Evolutionary conservation across 2,797 vertebrate genomes (phyloP), one percentile per base, ranked within the genome.

Genomic region (Premnoplex brunnescens): DNA sequence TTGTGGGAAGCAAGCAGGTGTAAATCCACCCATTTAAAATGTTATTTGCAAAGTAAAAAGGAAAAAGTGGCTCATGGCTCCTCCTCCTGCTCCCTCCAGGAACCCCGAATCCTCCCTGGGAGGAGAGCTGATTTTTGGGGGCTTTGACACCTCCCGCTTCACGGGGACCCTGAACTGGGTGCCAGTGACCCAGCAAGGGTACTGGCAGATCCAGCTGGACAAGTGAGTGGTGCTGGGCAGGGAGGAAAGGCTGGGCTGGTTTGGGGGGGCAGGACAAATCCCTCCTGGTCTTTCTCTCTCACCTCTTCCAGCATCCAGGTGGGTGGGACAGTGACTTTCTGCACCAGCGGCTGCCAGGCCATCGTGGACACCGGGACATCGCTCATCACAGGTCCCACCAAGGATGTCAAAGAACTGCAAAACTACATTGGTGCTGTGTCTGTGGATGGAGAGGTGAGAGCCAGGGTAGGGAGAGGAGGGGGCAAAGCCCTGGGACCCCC

Each of bases 331-430:
- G 62, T 82, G 73, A 62, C 60, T 41, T 98, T 98, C 90, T 98
- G 98, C 24, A 43, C 30, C 1, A 36, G 81, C 1, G 94, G 98
- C 83, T 98, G 98, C 95, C 98, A 98, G 94, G 98, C 98, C 91
- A 98, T 98, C 36, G 98, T 98, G 93, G 98, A 98, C 97, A 98
- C 98, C 0, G 98, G 98, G 10, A 98, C 98, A 0, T 98, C 98
- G 5, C 96, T 98, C 87, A 49, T 98, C 86, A 92, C 93, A 1
- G 98, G 98, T 3, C 98, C 98, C 60, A 54, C 83, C 2, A 75
- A 88, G 52, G 92, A 97, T 2, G 96, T 98, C 77, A 95, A 91
- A 66, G 23, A 92, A 8, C 32, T 98, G 67, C 98, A 98, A 19
- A 92, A 62, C 6, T 77, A 94, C 6, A 97, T 98, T 1, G 98